Percentiles rank a stretch among this genome's conserved stretches.
These are phyloP conservation scores for Aproaerema taeniolella DNA, from an alignment of 2,888 invertebrate genomes.

Conservation along the genomic window DNA sequence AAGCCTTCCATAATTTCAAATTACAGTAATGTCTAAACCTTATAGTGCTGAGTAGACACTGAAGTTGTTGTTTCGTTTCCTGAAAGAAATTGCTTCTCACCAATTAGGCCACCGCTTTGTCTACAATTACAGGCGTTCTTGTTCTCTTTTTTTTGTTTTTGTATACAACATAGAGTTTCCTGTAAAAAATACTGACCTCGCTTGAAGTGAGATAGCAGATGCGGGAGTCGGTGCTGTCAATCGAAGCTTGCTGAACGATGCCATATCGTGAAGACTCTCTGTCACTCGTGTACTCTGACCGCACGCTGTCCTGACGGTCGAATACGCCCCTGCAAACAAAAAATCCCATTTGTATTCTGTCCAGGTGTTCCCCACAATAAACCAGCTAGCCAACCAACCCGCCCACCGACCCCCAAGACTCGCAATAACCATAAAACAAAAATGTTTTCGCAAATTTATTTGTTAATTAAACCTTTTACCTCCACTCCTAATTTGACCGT, in stretches of 20 bases:
- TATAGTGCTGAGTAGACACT: too few relatives aligned
- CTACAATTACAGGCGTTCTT: too few relatives aligned
- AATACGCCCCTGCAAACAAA: conserved; percentile 91
- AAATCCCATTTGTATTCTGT: conserved; percentile 12
- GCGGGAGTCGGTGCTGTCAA: conserved; percentile 95
- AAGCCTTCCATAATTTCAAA: too few relatives aligned
- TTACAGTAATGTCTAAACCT: too few relatives aligned
- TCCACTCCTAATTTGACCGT: too few relatives aligned
- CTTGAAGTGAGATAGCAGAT: conserved; percentile 96
- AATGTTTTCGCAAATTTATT: conserved; percentile 13
- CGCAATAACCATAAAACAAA: conserved; percentile 22
- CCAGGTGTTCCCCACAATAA: conserved; percentile 12
- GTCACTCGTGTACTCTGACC: conserved; percentile 94
- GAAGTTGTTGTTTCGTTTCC: too few relatives aligned
- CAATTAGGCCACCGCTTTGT: too few relatives aligned
- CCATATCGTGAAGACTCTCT: conserved; percentile 90
- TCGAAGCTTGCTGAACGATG: conserved; percentile 94
- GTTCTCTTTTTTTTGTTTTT: too few relatives aligned
- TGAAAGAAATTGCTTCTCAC: too few relatives aligned
- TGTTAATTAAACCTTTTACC: conserved; percentile 13
- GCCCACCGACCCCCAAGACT: conserved; percentile 2
- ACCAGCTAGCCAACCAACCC: too few relatives aligned
- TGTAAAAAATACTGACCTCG: conserved; percentile 84
- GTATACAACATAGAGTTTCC: too few relatives aligned
- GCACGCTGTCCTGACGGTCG: conserved; percentile 92